Conservation (phyloP, 2,113 vertebrate species). For the Cervus canadensis region DNA sequence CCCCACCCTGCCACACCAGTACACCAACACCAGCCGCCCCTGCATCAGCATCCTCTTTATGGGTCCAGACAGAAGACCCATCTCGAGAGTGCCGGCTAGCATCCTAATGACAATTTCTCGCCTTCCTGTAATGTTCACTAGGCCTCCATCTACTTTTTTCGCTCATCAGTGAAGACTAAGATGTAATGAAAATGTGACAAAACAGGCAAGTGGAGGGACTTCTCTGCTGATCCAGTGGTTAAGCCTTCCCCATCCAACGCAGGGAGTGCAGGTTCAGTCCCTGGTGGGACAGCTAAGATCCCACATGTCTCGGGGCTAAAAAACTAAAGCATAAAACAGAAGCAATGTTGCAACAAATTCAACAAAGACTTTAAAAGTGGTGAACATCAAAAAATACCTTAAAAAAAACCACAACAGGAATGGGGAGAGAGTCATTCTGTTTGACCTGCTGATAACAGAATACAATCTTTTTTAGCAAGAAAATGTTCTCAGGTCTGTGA, state of each 20-base stretch:
- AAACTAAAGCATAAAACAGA: neutral
- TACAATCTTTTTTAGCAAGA: neutral
- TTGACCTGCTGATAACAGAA: constrained; percentile 29
- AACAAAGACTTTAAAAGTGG: neutral
- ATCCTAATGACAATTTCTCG: accelerated
- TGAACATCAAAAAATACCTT: neutral
- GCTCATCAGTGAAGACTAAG: constrained; percentile 54
- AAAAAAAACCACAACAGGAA: neutral
- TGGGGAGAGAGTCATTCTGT: constrained; percentile 32
- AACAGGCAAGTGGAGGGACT: neutral
- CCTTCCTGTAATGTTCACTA: neutral
- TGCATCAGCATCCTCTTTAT: neutral
- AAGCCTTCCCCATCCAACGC: neutral
- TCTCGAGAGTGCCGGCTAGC: accelerated
- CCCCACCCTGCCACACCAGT: neutral
- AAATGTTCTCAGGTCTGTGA: neutral
- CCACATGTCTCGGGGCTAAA: accelerated
- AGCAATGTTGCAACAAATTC: neutral
- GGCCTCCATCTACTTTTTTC: neutral
- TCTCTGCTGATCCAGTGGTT: neutral
- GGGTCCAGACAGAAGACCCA: neutral
- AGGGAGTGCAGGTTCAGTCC: accelerated
- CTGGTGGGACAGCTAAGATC: neutral
- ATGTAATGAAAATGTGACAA: constrained; percentile 27
- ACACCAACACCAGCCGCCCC: accelerated